These are phyloP conservation scores for Pseudachorutes palmiensis DNA, from an alignment of 1,140 invertebrate genomes.

Conservation along the genomic window DNA sequence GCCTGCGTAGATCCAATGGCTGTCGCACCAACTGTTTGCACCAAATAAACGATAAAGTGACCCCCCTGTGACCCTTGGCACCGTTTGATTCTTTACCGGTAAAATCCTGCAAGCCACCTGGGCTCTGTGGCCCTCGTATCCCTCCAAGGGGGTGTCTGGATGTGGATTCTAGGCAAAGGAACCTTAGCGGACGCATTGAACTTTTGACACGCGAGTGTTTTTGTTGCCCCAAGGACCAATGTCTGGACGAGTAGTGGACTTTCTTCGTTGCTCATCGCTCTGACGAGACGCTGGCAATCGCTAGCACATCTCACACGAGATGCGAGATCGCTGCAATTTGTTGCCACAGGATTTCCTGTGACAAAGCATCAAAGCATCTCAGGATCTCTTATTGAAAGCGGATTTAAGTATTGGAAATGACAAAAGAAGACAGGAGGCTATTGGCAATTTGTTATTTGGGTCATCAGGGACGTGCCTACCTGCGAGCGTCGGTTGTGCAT, in stretches of 20 bases:
- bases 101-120: constrained; percentile 36
- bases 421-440: too few species aligned
- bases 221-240: constrained; percentile 31
- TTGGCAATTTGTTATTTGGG: too few species aligned
- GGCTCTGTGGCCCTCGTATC: constrained; percentile 15
- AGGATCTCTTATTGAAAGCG: not conserved
- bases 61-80: too few species aligned
- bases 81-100: too few species aligned
- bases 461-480: too few species aligned
- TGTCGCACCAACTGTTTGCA: constrained; percentile 36
- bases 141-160: not conserved
- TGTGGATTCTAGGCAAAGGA: constrained; percentile 23
- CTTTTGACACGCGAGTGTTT: constrained; percentile 35
- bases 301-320: constrained; percentile 29
- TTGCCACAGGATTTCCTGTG: constrained; percentile 30
- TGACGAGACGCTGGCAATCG: constrained; percentile 35
- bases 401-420: too few species aligned
- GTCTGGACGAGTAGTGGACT: constrained; percentile 35
- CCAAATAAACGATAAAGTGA: too few species aligned
- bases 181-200: constrained; percentile 35
- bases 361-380: not conserved
- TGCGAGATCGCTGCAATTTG: constrained; percentile 29
- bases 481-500: constrained; percentile 35
- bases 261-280: constrained; percentile 33
- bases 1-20: constrained; percentile 37